Evolutionary conservation across 2,113 vertebrate species (phyloP).

Genomic region (Colaptes auratus): DNA sequence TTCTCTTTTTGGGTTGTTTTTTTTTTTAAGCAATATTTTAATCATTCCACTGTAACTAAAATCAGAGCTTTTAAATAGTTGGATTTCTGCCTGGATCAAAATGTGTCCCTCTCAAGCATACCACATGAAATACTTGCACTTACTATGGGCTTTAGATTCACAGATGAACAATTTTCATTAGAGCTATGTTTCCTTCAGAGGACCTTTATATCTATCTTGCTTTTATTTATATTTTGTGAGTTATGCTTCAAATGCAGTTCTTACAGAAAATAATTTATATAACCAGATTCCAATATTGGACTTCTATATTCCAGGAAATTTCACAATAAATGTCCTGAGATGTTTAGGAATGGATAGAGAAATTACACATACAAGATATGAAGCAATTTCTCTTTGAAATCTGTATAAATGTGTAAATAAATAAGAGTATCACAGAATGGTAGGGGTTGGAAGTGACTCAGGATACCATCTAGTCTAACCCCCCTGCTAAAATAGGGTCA

Average conservation of each 20-base stretch:
- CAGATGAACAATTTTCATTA: neutral
- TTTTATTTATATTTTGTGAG: neutral
- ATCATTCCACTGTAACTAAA: neutral
- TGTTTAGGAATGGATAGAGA: neutral
- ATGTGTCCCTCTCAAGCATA: neutral
- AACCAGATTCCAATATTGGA: neutral
- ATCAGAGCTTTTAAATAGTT: neutral
- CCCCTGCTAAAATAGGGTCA: too few species aligned
- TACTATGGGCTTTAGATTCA: neutral
- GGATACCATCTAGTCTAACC: too few species aligned
- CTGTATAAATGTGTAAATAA: neutral
- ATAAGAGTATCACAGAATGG: too few species aligned
- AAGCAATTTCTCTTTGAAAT: neutral
- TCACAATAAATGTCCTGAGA: neutral
- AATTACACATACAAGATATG: neutral
- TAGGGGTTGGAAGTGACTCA: too few species aligned
- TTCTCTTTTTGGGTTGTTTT: neutral
- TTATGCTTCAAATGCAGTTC: neutral
- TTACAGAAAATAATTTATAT: neutral
- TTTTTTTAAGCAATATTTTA: neutral
- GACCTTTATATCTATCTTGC: neutral
- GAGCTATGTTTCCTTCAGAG: neutral
- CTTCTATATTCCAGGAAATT: neutral
- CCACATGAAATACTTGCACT: neutral
- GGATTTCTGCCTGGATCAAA: neutral